Evolutionary conservation across 1,140 invertebrate species (phyloP).

Genomic region (Heliconius congener): DNA sequence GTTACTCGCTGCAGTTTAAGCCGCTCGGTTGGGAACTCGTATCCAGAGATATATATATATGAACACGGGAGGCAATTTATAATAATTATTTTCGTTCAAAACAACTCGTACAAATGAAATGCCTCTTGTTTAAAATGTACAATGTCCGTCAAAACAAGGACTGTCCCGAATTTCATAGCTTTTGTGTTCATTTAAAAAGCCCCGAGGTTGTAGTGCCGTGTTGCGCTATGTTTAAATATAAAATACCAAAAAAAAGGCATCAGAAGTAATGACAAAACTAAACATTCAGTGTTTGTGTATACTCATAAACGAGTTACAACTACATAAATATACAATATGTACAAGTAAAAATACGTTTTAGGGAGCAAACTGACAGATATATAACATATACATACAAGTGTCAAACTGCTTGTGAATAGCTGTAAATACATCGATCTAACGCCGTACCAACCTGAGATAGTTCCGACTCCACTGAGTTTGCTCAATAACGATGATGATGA

Average conservation of each 20-base stretch:
- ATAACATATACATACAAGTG: conserved; percentile 21
- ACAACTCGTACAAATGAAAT: conserved; percentile 26
- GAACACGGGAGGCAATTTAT: conserved; percentile 20
- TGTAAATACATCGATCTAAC: conserved; percentile 46
- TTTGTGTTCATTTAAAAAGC: conserved; percentile 29
- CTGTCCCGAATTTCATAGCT: conserved; percentile 32
- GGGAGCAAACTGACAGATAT: not conserved
- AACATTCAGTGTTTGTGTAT: not conserved
- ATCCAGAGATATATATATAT: not conserved
- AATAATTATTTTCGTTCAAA: conserved; percentile 23
- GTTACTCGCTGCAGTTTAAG: not conserved
- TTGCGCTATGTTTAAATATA: conserved; percentile 4
- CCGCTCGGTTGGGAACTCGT: not conserved
- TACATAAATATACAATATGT: too few relatives aligned
- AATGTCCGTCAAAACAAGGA: conserved; percentile 36
- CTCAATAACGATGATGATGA: conserved; percentile 90
- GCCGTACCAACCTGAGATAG: conserved; percentile 75
- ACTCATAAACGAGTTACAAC: not conserved
- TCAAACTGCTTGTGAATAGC: conserved; percentile 37
- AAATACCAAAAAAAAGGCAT: not conserved
- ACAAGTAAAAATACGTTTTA: too few relatives aligned
- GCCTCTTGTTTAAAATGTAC: conserved; percentile 26
- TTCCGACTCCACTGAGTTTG: conserved; percentile 83
- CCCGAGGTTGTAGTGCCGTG: conserved; percentile 22
- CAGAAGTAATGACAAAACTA: conserved; percentile 2